phyloP scores from a whole-genome alignment of 92 coral and sea anemone species.

The Parazoanthus darwini region DNA sequence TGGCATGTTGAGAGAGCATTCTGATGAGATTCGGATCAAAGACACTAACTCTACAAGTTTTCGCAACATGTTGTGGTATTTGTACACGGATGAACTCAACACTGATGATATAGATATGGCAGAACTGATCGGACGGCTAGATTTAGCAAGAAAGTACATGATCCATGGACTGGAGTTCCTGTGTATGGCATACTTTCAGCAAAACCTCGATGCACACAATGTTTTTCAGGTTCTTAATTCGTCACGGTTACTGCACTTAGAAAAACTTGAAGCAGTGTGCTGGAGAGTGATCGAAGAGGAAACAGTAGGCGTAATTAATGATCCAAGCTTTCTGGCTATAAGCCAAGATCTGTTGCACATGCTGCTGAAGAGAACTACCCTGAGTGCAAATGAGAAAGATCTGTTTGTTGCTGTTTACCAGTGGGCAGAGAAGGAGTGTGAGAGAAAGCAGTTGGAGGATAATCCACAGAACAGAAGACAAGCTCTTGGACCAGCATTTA shows the following conservation, averaged over 20 bases:
- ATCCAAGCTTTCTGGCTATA: neutral
- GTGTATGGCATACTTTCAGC: neutral
- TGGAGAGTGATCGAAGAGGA: conserved; percentile 19
- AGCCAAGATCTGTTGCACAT: conserved; percentile 10
- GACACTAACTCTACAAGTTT: conserved; percentile 6
- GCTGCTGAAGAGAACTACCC: conserved; percentile 6
- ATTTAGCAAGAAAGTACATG: neutral
- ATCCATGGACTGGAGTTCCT: neutral
- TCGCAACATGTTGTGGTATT: conserved; percentile 11
- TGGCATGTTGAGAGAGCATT: neutral
- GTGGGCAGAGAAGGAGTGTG: conserved; percentile 2
- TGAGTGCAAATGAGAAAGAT: conserved; percentile 7
- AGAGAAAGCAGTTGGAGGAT: neutral
- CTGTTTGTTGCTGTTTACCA: neutral
- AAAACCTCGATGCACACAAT: neutral
- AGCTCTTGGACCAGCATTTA: conserved; percentile 28
- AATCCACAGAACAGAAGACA: conserved; percentile 16
- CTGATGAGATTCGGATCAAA: neutral
- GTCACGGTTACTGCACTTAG: neutral
- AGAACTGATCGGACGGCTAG: neutral
- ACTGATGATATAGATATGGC: neutral
- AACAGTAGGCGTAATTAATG: neutral
- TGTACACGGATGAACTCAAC: neutral
- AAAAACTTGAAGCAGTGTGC: conserved; percentile 14
- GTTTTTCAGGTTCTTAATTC: neutral